phyloP scores from a whole-genome alignment of 2,113 vertebrate species.

The Rhynchomys soricoides region DNA sequence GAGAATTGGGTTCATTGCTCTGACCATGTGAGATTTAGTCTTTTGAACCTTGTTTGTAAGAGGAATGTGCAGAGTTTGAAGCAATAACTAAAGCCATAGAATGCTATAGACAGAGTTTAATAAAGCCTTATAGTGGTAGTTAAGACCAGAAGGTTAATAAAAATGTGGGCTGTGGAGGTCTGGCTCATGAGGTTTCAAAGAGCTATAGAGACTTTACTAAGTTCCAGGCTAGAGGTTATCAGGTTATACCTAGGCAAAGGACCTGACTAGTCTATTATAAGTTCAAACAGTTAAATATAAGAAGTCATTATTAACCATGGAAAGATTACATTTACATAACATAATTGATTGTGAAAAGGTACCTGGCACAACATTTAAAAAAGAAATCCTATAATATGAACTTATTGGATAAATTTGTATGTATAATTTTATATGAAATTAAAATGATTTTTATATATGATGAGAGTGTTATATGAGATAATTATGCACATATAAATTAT shows the following conservation, averaged over 20 bases:
- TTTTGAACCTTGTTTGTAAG: not conserved
- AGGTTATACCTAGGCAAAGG: accelerated
- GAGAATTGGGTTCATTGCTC: too few relatives aligned
- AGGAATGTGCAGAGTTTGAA: not conserved
- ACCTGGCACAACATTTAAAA: not conserved
- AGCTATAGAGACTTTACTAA: not conserved
- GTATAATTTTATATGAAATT: not conserved
- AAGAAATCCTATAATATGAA: not conserved
- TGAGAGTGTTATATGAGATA: not conserved
- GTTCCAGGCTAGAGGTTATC: not conserved
- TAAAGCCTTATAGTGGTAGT: too few relatives aligned
- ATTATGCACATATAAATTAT: not conserved
- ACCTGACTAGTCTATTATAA: not conserved
- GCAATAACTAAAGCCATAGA: not conserved
- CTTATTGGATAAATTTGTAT: not conserved
- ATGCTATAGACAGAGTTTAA: not conserved
- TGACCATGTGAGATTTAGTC: not conserved
- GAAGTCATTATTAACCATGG: not conserved
- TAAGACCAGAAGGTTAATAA: not conserved
- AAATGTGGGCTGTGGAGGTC: not conserved
- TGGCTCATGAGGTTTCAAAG: not conserved
- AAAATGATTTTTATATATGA: not conserved
- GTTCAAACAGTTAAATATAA: not conserved
- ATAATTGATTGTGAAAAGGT: not conserved
- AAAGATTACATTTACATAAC: not conserved